Conservation (phyloP, 2,797 vertebrate genomes). For the Rachycentron canadum region DNA sequence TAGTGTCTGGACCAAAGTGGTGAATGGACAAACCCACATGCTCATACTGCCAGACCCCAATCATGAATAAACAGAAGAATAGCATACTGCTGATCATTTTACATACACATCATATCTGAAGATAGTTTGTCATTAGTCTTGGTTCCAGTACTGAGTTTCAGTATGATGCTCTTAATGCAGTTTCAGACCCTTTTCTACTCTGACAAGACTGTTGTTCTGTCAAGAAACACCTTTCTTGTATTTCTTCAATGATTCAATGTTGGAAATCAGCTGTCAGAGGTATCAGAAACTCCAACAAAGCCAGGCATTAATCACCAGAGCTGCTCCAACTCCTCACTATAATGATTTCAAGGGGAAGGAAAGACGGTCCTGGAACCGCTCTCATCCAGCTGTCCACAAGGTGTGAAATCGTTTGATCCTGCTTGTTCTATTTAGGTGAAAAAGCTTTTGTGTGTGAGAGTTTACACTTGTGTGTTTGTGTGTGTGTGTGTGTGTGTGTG, state of each 20-base stretch:
- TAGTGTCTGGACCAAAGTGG: not conserved
- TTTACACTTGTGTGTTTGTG: constrained; percentile 42
- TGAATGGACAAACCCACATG: not conserved
- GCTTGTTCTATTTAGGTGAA: constrained; percentile 58
- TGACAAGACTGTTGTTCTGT: not conserved
- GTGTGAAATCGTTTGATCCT: constrained; percentile 77
- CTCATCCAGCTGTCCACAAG: constrained; percentile 42
- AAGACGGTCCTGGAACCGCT: constrained; percentile 41
- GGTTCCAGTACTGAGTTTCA: not conserved
- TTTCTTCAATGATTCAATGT: constrained; percentile 1
- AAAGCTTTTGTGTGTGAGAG: constrained; percentile 50
- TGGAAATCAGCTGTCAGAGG: constrained; percentile 17
- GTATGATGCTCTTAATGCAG: not conserved
- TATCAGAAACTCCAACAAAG: constrained; percentile 5
- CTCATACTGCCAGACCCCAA: not conserved
- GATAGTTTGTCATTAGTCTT: not conserved
- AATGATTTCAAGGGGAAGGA: constrained; percentile 55
- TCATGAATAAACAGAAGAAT: not conserved
- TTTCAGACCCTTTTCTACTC: not conserved
- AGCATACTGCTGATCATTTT: not conserved
- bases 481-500: constrained; percentile 32
- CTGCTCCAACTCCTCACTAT: constrained; percentile 28
- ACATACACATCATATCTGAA: not conserved
- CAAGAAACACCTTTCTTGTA: not conserved
- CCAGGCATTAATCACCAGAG: constrained; percentile 12